Conservation (phyloP, 1,140 invertebrate species). For the Philopotamus ludificatus region DNA sequence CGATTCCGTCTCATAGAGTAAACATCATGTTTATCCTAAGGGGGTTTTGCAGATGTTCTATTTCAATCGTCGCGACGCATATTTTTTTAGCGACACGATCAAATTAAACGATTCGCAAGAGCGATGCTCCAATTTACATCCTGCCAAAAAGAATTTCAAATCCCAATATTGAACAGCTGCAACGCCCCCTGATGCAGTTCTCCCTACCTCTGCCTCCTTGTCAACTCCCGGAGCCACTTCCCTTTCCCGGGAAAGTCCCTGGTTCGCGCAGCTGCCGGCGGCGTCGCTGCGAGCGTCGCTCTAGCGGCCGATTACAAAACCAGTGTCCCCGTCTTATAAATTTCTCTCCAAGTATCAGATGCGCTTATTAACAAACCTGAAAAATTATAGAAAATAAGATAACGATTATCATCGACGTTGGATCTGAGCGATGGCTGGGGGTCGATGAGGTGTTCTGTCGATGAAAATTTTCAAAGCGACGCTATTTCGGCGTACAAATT, state of each 20-base stretch:
- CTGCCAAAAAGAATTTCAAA: slow-evolving; percentile 35
- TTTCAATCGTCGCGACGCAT: too few relatives aligned
- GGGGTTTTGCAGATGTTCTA: too few relatives aligned
- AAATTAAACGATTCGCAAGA: not conserved
- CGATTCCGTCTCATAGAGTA: too few relatives aligned
- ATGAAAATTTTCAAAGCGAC: not conserved
- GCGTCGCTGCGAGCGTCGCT: slow-evolving; percentile 28
- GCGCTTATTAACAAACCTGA: not conserved
- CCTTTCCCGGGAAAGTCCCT: slow-evolving; percentile 24
- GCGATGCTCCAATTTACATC: slow-evolving; percentile 23
- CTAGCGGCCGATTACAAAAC: slow-evolving; percentile 40
- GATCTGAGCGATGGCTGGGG: not conserved
- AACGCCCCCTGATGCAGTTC: slow-evolving; percentile 30
- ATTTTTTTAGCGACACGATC: too few relatives aligned
- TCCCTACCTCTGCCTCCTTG: slow-evolving; percentile 17
- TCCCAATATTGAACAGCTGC: slow-evolving; percentile 40
- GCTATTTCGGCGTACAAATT: slow-evolving; percentile 3
- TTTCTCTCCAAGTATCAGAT: not conserved
- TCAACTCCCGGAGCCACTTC: slow-evolving; percentile 13
- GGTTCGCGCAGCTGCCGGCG: slow-evolving; percentile 23
- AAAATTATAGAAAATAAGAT: too few relatives aligned
- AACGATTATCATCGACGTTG: too few relatives aligned
- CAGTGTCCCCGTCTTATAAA: slow-evolving; percentile 21
- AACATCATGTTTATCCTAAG: too few relatives aligned
- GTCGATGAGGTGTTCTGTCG: not conserved